A percentile compares a stretch with the other conserved stretches of the same genome.
phyloP scores from a whole-genome alignment of 2,113 vertebrate genomes.

The Hemibagrus wyckioides region DNA sequence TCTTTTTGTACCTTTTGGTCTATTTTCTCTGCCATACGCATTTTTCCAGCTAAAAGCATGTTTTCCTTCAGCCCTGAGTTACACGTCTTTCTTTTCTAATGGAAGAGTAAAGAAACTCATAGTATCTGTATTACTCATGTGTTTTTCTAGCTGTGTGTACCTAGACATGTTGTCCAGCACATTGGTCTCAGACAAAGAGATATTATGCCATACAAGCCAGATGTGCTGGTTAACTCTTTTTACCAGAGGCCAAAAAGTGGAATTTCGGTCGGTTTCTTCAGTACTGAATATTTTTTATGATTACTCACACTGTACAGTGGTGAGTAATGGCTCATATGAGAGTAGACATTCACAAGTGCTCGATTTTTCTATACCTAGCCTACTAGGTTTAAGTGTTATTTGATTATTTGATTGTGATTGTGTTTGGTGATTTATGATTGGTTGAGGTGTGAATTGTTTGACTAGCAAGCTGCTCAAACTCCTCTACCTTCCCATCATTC shows the following conservation, averaged over 20 bases:
- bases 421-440: no score
- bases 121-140: not conserved
- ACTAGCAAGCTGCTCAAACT: no score
- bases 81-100: not conserved
- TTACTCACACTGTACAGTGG: no score
- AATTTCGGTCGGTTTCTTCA: no score
- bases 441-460: no score
- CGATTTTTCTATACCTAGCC: no score
- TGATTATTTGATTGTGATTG: not conserved
- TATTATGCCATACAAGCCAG: conserved; percentile 12
- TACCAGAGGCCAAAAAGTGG: no score
- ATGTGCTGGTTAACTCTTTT: conserved; percentile 28
- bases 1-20: not conserved
- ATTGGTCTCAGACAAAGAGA: conserved; percentile 26
- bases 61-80: not conserved
- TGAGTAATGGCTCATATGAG: no score
- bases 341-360: no score
- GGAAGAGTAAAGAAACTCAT: not conserved
- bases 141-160: not conserved
- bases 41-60: not conserved
- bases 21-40: not conserved
- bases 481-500: no score
- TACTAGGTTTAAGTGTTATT: no score
- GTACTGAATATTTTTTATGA: no score
- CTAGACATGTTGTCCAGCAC: not conserved